Evolutionary conservation across 2,797 vertebrate species (phyloP).

Genomic region (Pangasius mekongensis): DNA sequence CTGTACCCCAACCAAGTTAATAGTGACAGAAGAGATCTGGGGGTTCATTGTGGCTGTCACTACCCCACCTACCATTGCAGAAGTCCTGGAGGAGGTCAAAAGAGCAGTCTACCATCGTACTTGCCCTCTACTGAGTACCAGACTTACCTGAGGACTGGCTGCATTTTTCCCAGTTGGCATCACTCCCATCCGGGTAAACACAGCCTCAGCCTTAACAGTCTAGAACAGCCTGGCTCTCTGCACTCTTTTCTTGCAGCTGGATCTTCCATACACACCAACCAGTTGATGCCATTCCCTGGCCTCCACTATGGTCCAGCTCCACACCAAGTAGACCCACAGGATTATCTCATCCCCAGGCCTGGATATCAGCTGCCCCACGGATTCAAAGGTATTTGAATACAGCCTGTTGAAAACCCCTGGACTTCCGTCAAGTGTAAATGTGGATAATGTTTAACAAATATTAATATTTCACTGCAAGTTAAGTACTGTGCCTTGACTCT

Average conservation of each 20-base stretch:
- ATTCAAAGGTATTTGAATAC: constrained; percentile 56
- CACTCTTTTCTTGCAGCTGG: constrained; percentile 66
- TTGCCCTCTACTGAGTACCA: constrained; percentile 60
- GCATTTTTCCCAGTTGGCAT: constrained; percentile 49
- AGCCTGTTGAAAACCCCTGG: not conserved
- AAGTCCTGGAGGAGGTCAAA: constrained; percentile 60
- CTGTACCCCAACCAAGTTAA: constrained; percentile 70
- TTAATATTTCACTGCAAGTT: constrained; percentile 23
- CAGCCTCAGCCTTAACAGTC: constrained; percentile 58
- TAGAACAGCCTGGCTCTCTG: constrained; percentile 77
- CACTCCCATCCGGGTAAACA: constrained; percentile 58
- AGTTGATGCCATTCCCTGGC: constrained; percentile 63
- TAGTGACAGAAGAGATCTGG: not conserved
- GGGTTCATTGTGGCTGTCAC: constrained; percentile 49
- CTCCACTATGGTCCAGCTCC: constrained; percentile 46
- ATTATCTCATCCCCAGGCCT: constrained; percentile 48
- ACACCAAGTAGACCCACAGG: constrained; percentile 50
- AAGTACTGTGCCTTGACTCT: not conserved
- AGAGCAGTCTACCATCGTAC: constrained; percentile 68
- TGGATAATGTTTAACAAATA: not conserved
- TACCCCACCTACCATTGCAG: constrained; percentile 66
- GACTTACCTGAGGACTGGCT: constrained; percentile 55
- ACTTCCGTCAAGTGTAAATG: not conserved
- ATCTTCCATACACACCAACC: constrained; percentile 57
- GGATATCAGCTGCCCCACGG: constrained; percentile 53